These are phyloP conservation scores for Eucera pruinosa DNA, from an alignment of 2,888 invertebrate species.

Conservation along the genomic window DNA sequence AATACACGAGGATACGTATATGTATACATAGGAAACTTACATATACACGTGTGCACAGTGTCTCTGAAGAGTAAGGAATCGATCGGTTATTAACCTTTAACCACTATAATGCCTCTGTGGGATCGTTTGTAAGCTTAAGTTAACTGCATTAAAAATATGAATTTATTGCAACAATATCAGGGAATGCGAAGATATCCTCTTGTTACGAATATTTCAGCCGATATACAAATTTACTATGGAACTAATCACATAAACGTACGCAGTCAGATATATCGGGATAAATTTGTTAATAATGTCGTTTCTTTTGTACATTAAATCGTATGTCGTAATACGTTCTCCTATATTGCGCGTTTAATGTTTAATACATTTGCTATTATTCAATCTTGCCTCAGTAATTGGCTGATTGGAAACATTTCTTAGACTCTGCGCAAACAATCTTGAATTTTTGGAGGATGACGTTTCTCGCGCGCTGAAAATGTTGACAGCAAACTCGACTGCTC, in stretches of 20 bases:
- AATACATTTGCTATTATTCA: no score
- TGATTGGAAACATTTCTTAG: neutral
- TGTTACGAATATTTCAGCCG: slow-evolving; percentile 71
- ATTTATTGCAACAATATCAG: slow-evolving; percentile 75
- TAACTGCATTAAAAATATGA: slow-evolving; percentile 74
- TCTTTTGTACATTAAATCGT: slow-evolving; percentile 36
- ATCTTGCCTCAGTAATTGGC: no score
- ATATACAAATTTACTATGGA: slow-evolving; percentile 55
- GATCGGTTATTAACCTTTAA: no score
- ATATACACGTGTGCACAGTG: no score
- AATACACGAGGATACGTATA: neutral
- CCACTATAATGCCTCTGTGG: no score
- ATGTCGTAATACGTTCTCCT: slow-evolving; percentile 2
- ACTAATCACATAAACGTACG: slow-evolving; percentile 56
- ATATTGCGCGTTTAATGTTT: no score
- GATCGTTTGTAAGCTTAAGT: no score
- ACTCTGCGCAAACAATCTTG: neutral
- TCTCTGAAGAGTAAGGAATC: no score
- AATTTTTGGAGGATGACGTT: neutral
- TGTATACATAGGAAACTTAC: no score
- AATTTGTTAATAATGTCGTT: slow-evolving; percentile 11
- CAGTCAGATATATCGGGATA: slow-evolving; percentile 41
- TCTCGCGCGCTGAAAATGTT: slow-evolving; percentile 27
- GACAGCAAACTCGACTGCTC: slow-evolving; percentile 28
- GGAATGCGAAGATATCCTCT: slow-evolving; percentile 62